Base-by-base conservation (phyloP, 2,113 vertebrate species). In the Equus quagga region DNA sequence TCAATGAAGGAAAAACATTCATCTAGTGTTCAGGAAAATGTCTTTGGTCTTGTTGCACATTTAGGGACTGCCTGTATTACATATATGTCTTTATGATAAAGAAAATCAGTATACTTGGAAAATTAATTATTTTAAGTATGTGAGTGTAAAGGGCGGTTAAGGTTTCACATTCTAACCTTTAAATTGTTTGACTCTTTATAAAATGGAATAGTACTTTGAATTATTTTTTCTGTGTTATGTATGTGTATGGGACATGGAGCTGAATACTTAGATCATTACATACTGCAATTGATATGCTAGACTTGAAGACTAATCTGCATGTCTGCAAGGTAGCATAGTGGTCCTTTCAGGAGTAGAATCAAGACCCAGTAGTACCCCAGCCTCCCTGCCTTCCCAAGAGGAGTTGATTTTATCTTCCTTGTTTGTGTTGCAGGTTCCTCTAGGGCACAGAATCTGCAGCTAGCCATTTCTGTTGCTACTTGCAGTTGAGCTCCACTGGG, bases 151-250 rank as follows among this genome's bases (percentile, higher is more conserved):
- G 24, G 24, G 11, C 86, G 51, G 18, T 79, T 73, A 49, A 87
- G 21, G 58, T 83, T 91, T 92, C 69, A 26, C 24, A 51, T 84
- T 84, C 24, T 89, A 44, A 83, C 14, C 15, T 75, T 91, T 93
- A 95, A 72, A n/a, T 56, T 92, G 36, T 67, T 81, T 60, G 44
- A 91, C 85, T 75, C 17, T 84, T 90, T 95, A 23, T 79, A 67
- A 83, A 73, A 80, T 67, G 46, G 8, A 91, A 33, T 70, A 58
- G 49, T 67, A 41, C 24, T 31, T 78, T 36, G 11, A 41, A 1
- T 46, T 87, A 54, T 70, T 94, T 86, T 36, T 73, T 15, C n/a
- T 93, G 36, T 11, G 41, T n/a, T 76, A 14, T 65, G 12, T 44
- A 11, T 17, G 49, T 33, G 18, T 70, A 46, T 64, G 7, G 49